Evolutionary conservation across 2,888 invertebrate genomes (phyloP).

Genomic region (Alloplasta piceator): DNA sequence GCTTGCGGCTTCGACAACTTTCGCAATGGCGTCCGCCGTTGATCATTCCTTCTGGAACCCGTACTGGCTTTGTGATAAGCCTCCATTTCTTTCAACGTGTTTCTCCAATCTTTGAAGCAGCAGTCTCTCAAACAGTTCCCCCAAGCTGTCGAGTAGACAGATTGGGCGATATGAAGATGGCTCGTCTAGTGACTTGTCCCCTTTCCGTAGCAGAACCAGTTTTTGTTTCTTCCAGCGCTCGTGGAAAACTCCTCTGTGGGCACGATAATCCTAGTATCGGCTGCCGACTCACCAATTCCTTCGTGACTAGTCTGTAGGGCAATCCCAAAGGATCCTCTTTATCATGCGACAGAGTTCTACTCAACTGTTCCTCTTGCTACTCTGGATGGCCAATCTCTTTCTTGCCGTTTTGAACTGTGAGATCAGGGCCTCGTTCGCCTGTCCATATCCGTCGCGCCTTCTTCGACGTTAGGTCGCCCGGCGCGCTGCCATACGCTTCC

Average conservation of each 20-base stretch:
- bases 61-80: slow-evolving; percentile 40
- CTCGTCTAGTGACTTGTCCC: slow-evolving; percentile 51
- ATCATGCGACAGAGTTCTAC: slow-evolving; percentile 52
- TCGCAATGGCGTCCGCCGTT: slow-evolving; percentile 52
- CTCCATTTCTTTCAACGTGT: slow-evolving; percentile 27
- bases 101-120: slow-evolving; percentile 32
- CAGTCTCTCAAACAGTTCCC: slow-evolving; percentile 38
- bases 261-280: slow-evolving; percentile 54
- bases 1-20: slow-evolving; percentile 9
- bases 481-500: slow-evolving; percentile 10
- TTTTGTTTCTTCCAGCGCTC: slow-evolving; percentile 45
- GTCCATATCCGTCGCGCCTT: slow-evolving; percentile 30
- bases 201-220: slow-evolving; percentile 54
- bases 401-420: slow-evolving; percentile 45
- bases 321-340: slow-evolving; percentile 59
- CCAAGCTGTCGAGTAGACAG: slow-evolving; percentile 34
- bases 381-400: slow-evolving; percentile 34
- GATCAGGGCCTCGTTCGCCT: not conserved
- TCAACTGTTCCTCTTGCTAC: slow-evolving; percentile 41
- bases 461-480: slow-evolving; percentile 9
- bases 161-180: slow-evolving; percentile 54
- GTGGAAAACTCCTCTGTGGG: slow-evolving; percentile 43
- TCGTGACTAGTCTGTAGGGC: slow-evolving; percentile 59
- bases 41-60: slow-evolving; percentile 49
- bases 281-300: slow-evolving; percentile 44